Base-by-base conservation (phyloP, 53 echinoderm and acorn worm genomes). In the Hippasteria phrygiana region DNA sequence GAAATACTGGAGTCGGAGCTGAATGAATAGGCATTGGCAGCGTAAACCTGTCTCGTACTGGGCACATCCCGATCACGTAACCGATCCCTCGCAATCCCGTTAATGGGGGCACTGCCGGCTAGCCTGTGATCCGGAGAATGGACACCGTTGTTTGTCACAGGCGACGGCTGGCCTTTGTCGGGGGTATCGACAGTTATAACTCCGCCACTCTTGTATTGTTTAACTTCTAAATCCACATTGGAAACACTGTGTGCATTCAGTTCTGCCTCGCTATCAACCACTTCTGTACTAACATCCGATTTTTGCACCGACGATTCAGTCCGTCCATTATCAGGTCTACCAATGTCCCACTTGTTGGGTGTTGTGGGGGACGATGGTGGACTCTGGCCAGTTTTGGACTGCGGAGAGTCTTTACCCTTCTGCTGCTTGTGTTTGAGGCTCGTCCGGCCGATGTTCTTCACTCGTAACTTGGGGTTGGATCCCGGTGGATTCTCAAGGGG, bases 401-500 rank as follows among this genome's bases (percentile, higher is more conserved):
- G 85, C 0, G 71, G 51, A 13, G 48, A 40, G 13, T 74, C 75
- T 14, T 88, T 43, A 32, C 42, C 75, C 45, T 40, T 22, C 62
- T 45, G 81, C 64, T 81, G 47, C 55, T 80, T 80, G 33, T 88
- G 62, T 28, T 88, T 92, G 2, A 82, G 81, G 74, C 81, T 87
- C 64, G 82, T 37, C 59, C 80, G 59, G 36, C 92, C 88, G 32
- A 88, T 88, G 39, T 71, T 4, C 85, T 85, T 88, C 20, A 74
- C 81, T 47, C 35, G 55, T 27, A 43, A 50, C 36, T 89, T 93
- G 51, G 74, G 75, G 41, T 79, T 83, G 53, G 80, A 90, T 45
- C 94, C 93, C 12, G 94, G 93, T 18, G 96, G 91, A 53, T 94
- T 94, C 35, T 96, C 95, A 7, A 97, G 77, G 2, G 95, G 92